A percentile compares a stretch with the other conserved stretches of the same genome.
Conservation (phyloP, 2,888 invertebrate genomes). For the Dromius quadrimaculatus region DNA sequence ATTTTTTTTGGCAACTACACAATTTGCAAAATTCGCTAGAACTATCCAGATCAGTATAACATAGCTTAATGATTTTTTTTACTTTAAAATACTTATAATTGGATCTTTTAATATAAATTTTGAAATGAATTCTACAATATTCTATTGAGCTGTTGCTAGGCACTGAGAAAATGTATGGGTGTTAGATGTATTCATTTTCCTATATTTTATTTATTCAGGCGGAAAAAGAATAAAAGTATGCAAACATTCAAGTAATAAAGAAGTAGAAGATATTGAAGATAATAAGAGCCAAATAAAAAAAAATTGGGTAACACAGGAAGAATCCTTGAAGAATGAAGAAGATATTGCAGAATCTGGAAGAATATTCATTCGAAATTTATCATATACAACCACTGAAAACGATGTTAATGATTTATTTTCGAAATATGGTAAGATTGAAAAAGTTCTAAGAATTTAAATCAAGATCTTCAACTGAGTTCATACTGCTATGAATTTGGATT, state of each 20-base stretch:
- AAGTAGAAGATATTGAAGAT: constrained; percentile 57
- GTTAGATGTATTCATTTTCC: constrained; percentile 60
- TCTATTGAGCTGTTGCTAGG: no score
- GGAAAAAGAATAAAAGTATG: constrained; percentile 72
- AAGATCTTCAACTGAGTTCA: no score
- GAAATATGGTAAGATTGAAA: constrained; percentile 76
- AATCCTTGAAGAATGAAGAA: constrained; percentile 78
- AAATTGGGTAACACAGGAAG: constrained; percentile 75
- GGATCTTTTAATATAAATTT: no score
- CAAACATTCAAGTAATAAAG: constrained; percentile 55
- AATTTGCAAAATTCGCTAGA: no score
- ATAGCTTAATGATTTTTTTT: no score
- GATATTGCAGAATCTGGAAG: constrained; percentile 90
- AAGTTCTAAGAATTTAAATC: no score
- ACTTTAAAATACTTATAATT: no score
- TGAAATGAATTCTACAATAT: no score
- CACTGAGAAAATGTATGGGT: no score
- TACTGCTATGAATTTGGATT: no score
- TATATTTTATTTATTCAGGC: constrained; percentile 60
- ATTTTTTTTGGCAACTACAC: no score
- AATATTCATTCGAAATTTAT: constrained; percentile 91
- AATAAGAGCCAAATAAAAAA: constrained; percentile 60
- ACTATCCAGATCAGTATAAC: no score
- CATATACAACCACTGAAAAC: constrained; percentile 87
- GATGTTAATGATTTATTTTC: constrained; percentile 87